Evolutionary conservation across 2,113 vertebrate genomes (phyloP).

Genomic region (Bucco capensis): DNA sequence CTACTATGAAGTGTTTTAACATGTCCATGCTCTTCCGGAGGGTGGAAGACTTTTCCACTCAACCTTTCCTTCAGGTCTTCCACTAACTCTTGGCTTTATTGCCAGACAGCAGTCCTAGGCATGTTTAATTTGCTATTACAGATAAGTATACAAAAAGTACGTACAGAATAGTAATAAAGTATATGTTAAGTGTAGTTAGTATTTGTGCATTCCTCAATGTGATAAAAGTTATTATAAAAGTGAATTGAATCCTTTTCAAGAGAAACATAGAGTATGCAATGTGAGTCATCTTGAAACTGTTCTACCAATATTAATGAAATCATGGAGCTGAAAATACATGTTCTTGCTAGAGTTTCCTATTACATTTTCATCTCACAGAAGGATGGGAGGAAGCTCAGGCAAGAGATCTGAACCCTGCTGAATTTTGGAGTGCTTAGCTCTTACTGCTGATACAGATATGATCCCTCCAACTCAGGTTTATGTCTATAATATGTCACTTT

Average conservation of each 20-base stretch:
- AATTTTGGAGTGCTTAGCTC: neutral
- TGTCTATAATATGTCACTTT: neutral
- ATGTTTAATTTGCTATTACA: neutral
- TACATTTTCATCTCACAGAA: neutral
- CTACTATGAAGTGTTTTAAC: neutral
- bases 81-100: neutral
- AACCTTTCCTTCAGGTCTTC: neutral
- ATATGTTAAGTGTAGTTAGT: neutral
- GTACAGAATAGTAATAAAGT: neutral
- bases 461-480: neutral
- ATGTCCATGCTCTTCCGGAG: neutral
- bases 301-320: conserved; percentile 6
- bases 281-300: neutral
- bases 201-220: neutral
- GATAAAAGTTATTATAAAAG: neutral
- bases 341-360: neutral
- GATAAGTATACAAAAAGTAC: neutral
- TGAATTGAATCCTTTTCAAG: neutral
- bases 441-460: neutral
- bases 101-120: neutral
- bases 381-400: neutral
- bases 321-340: neutral
- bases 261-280: neutral
- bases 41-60: neutral
- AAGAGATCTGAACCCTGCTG: neutral